Conservation (phyloP, 2,888 invertebrate species). For the Eupithecia abbreviata region DNA sequence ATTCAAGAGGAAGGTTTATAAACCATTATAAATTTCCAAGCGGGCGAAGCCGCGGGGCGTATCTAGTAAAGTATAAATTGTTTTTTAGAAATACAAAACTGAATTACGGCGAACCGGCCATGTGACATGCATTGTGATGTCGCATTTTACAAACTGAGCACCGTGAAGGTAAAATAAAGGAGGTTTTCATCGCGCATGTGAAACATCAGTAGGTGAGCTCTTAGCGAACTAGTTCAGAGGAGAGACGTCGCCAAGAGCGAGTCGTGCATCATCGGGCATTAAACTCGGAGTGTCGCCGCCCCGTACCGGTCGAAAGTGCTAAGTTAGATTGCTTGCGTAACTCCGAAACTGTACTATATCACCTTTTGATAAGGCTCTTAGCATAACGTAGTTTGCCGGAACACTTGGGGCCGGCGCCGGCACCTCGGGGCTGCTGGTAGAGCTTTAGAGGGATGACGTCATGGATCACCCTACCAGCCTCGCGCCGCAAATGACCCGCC, state of each 20-base stretch:
- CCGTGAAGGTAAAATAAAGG: background rate
- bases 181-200: conserved; percentile 6
- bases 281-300: conserved; percentile 9
- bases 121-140: no score
- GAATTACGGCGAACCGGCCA: no score
- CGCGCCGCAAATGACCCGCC: background rate
- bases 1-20: no score
- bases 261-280: conserved; percentile 38
- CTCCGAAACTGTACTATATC: conserved; percentile 32
- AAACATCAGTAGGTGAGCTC: conserved; percentile 26
- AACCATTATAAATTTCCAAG: no score
- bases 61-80: no score
- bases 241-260: conserved; percentile 9
- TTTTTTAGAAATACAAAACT: no score
- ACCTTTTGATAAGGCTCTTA: conserved; percentile 30
- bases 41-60: no score
- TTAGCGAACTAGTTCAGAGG: conserved; percentile 31
- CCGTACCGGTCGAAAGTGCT: conserved; percentile 28
- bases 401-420: background rate
- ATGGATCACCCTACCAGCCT: background rate
- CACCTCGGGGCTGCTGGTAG: background rate
- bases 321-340: conserved; percentile 41
- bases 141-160: background rate
- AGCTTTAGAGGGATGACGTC: background rate
- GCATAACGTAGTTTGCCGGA: conserved; percentile 15